These are phyloP conservation scores for Bugula neritina DNA, from an alignment of 2,888 invertebrate genomes.

Conservation along the genomic window DNA sequence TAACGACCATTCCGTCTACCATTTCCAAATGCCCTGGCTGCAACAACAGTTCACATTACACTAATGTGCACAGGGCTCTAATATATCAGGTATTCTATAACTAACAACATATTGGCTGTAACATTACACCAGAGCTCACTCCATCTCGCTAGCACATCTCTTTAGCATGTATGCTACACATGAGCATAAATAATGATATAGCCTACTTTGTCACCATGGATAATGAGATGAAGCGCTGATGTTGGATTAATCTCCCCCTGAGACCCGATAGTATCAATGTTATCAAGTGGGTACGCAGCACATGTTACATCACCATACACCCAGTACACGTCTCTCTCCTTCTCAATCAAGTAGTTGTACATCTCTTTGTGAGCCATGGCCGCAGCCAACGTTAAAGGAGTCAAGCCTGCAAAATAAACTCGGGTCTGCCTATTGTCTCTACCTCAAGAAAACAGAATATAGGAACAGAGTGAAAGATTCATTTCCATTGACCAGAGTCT, in stretches of 20 bases:
- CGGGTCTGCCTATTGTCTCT: no score
- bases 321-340: constrained; percentile 95
- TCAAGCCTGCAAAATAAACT: constrained; percentile 69
- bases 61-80: neutral
- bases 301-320: constrained; percentile 90
- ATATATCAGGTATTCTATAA: no score
- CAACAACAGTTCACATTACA: neutral
- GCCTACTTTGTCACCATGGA: constrained; percentile 68
- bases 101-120: no score
- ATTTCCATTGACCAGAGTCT: no score
- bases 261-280: constrained; percentile 90
- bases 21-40: constrained; percentile 88
- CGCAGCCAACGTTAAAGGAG: constrained; percentile 86
- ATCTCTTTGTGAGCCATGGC: constrained; percentile 87
- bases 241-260: constrained; percentile 87
- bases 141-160: no score
- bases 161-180: no score
- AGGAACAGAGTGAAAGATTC: no score
- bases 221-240: constrained; percentile 88
- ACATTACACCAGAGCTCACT: no score
- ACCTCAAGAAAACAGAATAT: no score
- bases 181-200: no score
- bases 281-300: constrained; percentile 89
- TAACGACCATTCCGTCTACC: constrained; percentile 86
- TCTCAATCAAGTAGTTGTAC: constrained; percentile 93